These are phyloP conservation scores for Hydriomena furcata DNA, from an alignment of 2,888 invertebrate genomes.

Conservation along the genomic window DNA sequence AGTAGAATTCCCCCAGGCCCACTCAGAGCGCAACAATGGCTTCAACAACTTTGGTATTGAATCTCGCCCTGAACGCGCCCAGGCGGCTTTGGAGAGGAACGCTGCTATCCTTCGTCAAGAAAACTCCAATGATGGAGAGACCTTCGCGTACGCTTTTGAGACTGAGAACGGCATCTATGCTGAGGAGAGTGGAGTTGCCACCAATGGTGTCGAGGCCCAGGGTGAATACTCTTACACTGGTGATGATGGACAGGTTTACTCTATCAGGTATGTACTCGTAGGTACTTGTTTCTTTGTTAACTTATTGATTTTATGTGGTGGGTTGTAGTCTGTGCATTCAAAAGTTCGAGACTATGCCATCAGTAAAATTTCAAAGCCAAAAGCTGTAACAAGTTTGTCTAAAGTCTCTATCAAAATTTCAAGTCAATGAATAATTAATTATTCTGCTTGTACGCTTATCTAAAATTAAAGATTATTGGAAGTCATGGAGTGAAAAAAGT, in stretches of 20 bases:
- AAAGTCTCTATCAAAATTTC: too few species aligned
- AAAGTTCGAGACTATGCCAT: too few species aligned
- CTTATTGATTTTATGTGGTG: too few species aligned
- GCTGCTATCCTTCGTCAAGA: constrained; percentile 71
- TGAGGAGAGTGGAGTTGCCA: constrained; percentile 71
- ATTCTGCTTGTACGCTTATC: too few species aligned
- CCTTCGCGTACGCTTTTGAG: constrained; percentile 67
- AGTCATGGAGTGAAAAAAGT: too few species aligned
- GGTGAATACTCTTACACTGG: constrained; percentile 73
- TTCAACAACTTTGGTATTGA: constrained; percentile 34
- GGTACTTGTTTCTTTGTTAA: too few species aligned
- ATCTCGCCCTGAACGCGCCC: constrained; percentile 59
- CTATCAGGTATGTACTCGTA: constrained; percentile 61
- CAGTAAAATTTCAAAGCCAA: too few species aligned
- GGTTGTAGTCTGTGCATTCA: too few species aligned
- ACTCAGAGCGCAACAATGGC: constrained; percentile 36
- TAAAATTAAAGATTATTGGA: too few species aligned
- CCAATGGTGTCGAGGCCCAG: constrained; percentile 70
- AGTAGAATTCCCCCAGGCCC: constrained; percentile 4
- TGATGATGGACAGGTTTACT: constrained; percentile 73
- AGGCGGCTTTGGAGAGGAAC: constrained; percentile 65
- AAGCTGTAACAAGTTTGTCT: too few species aligned
- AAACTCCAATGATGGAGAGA: constrained; percentile 67
- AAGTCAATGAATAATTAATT: too few species aligned
- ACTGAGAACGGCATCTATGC: constrained; percentile 74